Conservation (phyloP, 2,113 vertebrate species). For the Malurus elegans region DNA sequence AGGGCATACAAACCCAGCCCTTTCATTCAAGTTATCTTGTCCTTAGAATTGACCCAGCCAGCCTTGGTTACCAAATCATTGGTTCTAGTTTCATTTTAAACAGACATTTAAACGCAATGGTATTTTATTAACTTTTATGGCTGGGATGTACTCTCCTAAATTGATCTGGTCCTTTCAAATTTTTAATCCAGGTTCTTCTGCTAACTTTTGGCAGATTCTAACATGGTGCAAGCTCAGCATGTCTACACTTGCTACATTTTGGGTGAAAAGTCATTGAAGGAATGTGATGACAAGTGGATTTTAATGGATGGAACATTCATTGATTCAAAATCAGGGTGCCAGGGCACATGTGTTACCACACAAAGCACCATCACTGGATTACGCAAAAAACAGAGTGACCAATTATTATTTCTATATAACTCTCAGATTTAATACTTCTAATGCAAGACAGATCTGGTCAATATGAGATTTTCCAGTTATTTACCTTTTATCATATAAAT, state of each 20-base stretch:
- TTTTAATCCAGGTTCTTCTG: not conserved
- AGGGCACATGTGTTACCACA: not conserved
- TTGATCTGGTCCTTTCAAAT: not conserved
- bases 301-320: not conserved
- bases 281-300: not conserved
- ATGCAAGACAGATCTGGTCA: not conserved
- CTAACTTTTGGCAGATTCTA: not conserved
- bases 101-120: not conserved
- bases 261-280: not conserved
- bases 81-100: not conserved
- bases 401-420: not conserved
- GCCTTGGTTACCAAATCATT: not conserved
- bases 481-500: not conserved
- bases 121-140: not conserved
- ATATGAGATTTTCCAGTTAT: not conserved
- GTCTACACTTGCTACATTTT: not conserved
- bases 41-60: not conserved
- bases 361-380: not conserved
- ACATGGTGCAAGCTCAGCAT: not conserved
- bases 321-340: not conserved
- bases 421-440: not conserved
- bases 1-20: not conserved
- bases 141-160: not conserved
- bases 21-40: not conserved
- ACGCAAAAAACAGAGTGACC: not conserved